Evolutionary conservation across 2,888 invertebrate genomes (phyloP), one percentile per base, ranked within the genome.

Genomic region (Craniophora ligustri): DNA sequence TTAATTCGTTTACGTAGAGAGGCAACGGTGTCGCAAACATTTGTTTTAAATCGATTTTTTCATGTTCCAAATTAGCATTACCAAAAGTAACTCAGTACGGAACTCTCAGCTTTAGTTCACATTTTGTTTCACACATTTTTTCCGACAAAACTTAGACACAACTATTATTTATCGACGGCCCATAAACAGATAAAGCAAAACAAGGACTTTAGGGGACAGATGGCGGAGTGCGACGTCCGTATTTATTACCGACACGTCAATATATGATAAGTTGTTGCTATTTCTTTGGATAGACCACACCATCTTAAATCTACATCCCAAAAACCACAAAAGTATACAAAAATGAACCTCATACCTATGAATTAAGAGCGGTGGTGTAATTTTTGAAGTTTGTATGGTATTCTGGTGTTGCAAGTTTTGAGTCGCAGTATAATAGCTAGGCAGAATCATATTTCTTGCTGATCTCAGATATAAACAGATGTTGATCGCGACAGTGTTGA

Each of bases 191-290:
- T 30, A 69, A 56, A 55, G 65, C 69, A 72, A 77, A 76, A 75
- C 76, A 76, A 67, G 63, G 67, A 68, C 48, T 69, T 67, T 51
- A 60, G 59, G 35, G 61, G 67, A 81, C 78, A 79, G 79, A 80
- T 81, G 77, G 79, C 72, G 58, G 21, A 58, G 49, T 55, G 39
- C 57, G 75, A 75, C 78, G 66, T 39, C 62, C 47, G 48, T 71
- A 78, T 79, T 79, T 77, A 78, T 78, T 69, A 72, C 69, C 34
- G 13, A 50, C 31, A 50, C 71, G 45, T 42, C 61, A 31, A 59
- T 39, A 63, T 65, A 80, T 81, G 78, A 80, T 78, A 80, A 80
- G 79, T 80, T 68, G 78, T 60, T 54, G 53, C 72, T 54, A 74
- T 80, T 79, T 79, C 79, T 79, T 80, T 70, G 61, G 67, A 66